Evolutionary conservation across 2,113 vertebrate genomes (phyloP).

Genomic region (Vicugna pacos): DNA sequence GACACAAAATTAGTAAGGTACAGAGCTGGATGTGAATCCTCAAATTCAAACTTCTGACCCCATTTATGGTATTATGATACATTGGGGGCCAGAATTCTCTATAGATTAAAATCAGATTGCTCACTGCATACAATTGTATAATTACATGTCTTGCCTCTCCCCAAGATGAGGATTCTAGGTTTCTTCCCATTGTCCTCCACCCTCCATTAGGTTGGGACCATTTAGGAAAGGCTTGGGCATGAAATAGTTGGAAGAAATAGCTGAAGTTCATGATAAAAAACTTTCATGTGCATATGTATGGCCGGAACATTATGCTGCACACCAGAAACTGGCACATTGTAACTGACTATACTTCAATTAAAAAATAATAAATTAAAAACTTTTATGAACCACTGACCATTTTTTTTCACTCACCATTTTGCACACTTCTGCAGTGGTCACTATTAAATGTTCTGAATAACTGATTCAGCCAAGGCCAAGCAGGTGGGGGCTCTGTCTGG

Average conservation of each 20-base stretch:
- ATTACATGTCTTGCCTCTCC: not conserved
- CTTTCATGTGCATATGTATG: not conserved
- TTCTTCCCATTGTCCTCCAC: not conserved
- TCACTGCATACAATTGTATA: not conserved
- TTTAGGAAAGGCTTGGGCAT: not conserved
- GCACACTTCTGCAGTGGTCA: not conserved
- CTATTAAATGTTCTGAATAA: not conserved
- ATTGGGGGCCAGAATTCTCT: not conserved
- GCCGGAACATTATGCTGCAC: too few species aligned
- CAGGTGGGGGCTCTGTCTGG: not conserved
- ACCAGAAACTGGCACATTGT: too few species aligned
- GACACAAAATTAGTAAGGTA: not conserved
- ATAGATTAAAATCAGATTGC: not conserved
- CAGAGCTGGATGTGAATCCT: not conserved
- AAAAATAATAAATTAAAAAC: too few species aligned
- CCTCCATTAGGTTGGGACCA: not conserved
- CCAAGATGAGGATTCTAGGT: not conserved
- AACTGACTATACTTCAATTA: too few species aligned
- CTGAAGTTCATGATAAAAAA: not conserved
- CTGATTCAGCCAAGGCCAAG: not conserved
- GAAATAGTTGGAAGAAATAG: slow-evolving; percentile 1
- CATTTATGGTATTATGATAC: not conserved
- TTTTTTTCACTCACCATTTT: not conserved
- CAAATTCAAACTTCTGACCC: not conserved
- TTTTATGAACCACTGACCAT: not conserved